These are phyloP conservation scores for Poeciliopsis presidionis DNA, from an alignment of 2,797 vertebrate species.

Conservation along the genomic window DNA sequence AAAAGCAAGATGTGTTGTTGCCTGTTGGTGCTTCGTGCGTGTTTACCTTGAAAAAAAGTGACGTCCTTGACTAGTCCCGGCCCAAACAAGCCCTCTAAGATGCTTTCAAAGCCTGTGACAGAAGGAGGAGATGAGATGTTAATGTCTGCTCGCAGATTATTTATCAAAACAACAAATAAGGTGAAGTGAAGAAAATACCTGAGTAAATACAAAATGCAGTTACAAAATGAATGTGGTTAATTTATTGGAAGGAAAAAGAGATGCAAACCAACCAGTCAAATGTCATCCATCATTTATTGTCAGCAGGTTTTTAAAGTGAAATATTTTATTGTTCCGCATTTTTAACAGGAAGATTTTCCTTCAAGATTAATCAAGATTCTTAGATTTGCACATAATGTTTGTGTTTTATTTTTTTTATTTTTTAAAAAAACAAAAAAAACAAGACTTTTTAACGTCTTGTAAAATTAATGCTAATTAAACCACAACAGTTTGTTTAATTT, in stretches of 20 bases:
- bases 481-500: too few relatives aligned
- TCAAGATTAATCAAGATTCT: too few relatives aligned
- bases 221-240: not conserved
- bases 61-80: conserved; percentile 94
- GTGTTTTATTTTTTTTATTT: too few relatives aligned
- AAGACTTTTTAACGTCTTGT: too few relatives aligned
- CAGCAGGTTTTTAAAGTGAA: too few relatives aligned
- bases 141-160: conserved; percentile 18
- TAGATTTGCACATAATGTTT: too few relatives aligned
- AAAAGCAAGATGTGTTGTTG: not conserved
- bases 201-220: not conserved
- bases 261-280: not conserved
- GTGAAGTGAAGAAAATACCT: not conserved
- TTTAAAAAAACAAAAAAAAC: too few relatives aligned
- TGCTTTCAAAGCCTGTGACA: conserved; percentile 95
- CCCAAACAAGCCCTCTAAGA: conserved; percentile 98
- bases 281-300: too few relatives aligned
- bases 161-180: conserved; percentile 12
- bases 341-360: too few relatives aligned
- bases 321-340: too few relatives aligned
- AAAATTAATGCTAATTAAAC: too few relatives aligned
- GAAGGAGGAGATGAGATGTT: conserved; percentile 46
- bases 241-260: not conserved
- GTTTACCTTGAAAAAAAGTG: conserved; percentile 93
- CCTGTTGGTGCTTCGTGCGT: not conserved